Base-by-base conservation (phyloP, 2,888 invertebrate genomes). In the Strigamia transsilvanica region DNA sequence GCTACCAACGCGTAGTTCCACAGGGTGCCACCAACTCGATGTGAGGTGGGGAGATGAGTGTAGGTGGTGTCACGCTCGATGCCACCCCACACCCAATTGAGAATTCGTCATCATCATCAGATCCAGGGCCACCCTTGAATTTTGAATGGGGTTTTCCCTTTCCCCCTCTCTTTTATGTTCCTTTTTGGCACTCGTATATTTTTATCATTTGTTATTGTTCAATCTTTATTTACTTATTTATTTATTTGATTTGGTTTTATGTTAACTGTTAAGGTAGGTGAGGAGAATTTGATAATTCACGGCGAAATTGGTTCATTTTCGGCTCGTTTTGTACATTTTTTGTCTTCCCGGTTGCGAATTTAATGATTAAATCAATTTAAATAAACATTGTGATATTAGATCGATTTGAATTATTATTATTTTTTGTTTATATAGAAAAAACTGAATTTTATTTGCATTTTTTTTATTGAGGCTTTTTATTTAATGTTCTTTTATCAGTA, bases 1-100 rank as follows among this genome's bases (percentile, higher is more conserved):
- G 46, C 46, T 46, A 46, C 46, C 46, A 46, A 46, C 46, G 46
- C 46, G 46, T 46, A 46, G 46, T 46, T 46, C 46, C 46, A 46
- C 46, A 10, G 46, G 46, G 46, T 46, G 4, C 10, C 46, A 10
- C 46, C 46, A 46, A 46, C 15, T 46, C 46, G 46, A 15, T 46
- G 46, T 46, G 46, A 13, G 46, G 46, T 46, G 12, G 12, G 46
- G 46, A 13, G 46, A 7, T 46, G 4, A 15, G 46, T 46, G 46
- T 46, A 15, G 46, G 46, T 46, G 46, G 46, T 46, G 46, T 46
- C 46, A 46, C 46, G 46, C 46, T 46, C 46, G 46, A 46, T 46
- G 46, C 46, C 46, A 46, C 46, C 46, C 46, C 10, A 46, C 46
- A 46, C 46, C 46, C 46, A 10, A 46, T 46, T 46, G 46, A 46